These are phyloP conservation scores for Psilopsiagon aymara DNA, from an alignment of 2,113 vertebrate species.

Conservation along the genomic window DNA sequence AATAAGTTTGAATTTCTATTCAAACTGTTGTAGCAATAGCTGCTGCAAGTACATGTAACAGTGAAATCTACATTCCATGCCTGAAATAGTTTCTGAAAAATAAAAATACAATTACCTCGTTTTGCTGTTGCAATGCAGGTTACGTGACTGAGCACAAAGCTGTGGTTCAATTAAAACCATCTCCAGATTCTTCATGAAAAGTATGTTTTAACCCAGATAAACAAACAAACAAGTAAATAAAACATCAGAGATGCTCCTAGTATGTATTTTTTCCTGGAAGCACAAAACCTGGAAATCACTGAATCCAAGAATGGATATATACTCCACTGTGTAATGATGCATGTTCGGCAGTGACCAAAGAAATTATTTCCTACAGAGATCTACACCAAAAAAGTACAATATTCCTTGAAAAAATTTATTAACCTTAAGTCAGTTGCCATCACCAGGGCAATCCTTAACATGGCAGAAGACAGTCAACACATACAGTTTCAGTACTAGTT, in stretches of 20 bases:
- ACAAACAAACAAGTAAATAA: accelerated
- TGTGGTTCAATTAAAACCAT: not conserved
- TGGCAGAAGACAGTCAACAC: not conserved
- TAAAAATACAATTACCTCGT: not conserved
- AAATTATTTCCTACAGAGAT: not conserved
- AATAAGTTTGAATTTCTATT: not conserved
- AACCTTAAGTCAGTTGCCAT: not conserved
- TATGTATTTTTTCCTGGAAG: not conserved
- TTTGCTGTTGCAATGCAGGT: not conserved
- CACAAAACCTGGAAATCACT: not conserved
- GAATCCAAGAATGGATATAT: not conserved
- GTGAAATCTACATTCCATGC: not conserved
- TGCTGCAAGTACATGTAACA: not conserved
- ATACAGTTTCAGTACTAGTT: not conserved
- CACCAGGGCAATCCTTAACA: not conserved
- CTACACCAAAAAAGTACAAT: not conserved
- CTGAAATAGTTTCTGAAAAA: not conserved
- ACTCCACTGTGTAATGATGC: not conserved
- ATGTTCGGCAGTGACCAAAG: not conserved
- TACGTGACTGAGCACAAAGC: not conserved
- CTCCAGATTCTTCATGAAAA: slow-evolving; percentile 24
- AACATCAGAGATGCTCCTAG: not conserved
- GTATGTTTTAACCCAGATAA: slow-evolving; percentile 19
- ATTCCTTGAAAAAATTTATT: not conserved
- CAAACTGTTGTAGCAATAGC: not conserved